phyloP scores from a whole-genome alignment of 1,140 invertebrate genomes.

The Pristionchus pacificus region DNA sequence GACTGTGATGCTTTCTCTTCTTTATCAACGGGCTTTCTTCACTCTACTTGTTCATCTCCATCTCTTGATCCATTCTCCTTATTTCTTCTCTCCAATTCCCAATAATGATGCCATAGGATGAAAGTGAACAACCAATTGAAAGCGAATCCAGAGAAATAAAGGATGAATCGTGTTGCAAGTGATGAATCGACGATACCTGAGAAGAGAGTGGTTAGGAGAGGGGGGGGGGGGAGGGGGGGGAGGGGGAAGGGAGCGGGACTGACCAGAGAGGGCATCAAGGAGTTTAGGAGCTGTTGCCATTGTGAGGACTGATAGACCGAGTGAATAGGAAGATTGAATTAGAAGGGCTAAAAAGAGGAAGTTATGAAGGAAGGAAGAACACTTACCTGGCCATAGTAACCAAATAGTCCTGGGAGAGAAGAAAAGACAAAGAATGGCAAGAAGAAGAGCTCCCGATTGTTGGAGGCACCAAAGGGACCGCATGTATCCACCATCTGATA shows the following conservation, averaged over 20 bases:
- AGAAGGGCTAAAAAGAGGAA: constrained; percentile 39
- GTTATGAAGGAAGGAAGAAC: not conserved
- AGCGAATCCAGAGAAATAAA: constrained; percentile 41
- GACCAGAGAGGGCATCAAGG: constrained; percentile 35
- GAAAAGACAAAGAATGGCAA: constrained; percentile 33
- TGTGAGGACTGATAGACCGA: constrained; percentile 48
- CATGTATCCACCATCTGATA: constrained; percentile 51
- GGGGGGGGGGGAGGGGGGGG: too few species aligned
- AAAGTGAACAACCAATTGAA: constrained; percentile 53
- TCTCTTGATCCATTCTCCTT: too few species aligned
- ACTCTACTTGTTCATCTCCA: too few species aligned
- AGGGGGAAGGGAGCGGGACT: too few species aligned
- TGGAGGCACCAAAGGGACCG: constrained; percentile 45
- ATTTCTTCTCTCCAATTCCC: constrained; percentile 43
- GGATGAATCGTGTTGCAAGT: constrained; percentile 31
- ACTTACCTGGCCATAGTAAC: constrained; percentile 50
- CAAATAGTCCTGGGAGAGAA: constrained; percentile 42
- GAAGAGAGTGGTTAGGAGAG: constrained; percentile 31
- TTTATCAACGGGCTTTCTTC: too few species aligned
- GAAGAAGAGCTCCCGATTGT: constrained; percentile 38
- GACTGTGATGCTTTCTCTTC: too few species aligned
- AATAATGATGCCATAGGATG: constrained; percentile 53
- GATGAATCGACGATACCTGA: constrained; percentile 35
- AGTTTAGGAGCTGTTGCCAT: constrained; percentile 52
- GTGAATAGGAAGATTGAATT: constrained; percentile 51